phyloP scores from a whole-genome alignment of 2,113 vertebrate genomes.

The Phasianus colchicus region DNA sequence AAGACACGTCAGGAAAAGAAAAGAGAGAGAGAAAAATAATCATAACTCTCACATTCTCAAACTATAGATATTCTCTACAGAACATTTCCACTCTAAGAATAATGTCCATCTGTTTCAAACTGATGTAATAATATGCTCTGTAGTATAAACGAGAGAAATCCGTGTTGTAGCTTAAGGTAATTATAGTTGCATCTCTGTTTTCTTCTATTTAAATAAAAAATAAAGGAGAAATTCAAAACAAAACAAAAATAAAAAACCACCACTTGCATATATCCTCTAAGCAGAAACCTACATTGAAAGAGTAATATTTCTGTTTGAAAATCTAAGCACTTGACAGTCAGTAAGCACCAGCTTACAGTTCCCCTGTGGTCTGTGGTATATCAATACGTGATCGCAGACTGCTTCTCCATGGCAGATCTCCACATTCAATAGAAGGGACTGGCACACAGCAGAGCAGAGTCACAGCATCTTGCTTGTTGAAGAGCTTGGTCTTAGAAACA shows the following conservation, averaged over 20 bases:
- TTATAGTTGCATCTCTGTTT: not conserved
- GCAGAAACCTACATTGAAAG: not conserved
- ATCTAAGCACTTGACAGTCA: not conserved
- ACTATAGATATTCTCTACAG: not conserved
- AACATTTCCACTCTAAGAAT: not conserved
- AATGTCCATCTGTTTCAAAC: not conserved
- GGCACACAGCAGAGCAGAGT: not conserved
- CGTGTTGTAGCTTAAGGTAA: not conserved
- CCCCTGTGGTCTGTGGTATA: not conserved
- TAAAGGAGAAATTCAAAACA: not conserved
- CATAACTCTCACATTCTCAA: not conserved
- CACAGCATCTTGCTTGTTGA: not conserved
- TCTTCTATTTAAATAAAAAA: not conserved
- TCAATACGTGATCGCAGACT: not conserved
- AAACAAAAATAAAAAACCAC: not conserved
- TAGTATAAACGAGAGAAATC: not conserved
- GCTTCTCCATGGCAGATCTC: not conserved
- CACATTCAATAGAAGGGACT: not conserved
- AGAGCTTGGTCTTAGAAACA: not conserved
- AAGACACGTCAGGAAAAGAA: not conserved
- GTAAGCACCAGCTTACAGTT: not conserved
- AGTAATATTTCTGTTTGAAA: not conserved
- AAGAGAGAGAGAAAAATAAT: not conserved
- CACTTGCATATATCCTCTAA: rapidly evolving
- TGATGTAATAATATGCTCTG: not conserved